phyloP scores from a whole-genome alignment of 2,113 vertebrate species.

The Clarias gariepinus region DNA sequence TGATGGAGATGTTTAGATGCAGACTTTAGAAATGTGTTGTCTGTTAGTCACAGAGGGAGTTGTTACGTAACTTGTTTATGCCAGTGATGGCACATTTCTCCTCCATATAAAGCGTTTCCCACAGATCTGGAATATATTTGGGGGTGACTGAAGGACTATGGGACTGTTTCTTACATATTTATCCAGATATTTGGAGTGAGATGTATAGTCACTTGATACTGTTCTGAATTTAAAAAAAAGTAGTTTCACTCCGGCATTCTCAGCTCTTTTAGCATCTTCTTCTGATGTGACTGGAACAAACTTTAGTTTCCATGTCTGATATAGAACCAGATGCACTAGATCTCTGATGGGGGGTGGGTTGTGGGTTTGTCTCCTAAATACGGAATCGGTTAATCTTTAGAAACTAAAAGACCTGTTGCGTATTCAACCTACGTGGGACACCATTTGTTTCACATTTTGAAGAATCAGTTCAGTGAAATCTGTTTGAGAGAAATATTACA shows the following conservation, averaged over 20 bases:
- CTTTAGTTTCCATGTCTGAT: too few relatives aligned
- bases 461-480: too few relatives aligned
- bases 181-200: background rate
- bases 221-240: background rate
- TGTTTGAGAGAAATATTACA: too few relatives aligned
- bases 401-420: too few relatives aligned
- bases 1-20: constrained; percentile 3
- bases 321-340: too few relatives aligned
- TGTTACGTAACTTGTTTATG: background rate
- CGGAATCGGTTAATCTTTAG: too few relatives aligned
- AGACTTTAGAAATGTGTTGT: background rate
- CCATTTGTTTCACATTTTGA: too few relatives aligned
- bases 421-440: too few relatives aligned
- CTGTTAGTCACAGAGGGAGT: constrained; percentile 1
- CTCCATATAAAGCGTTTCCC: background rate
- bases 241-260: background rate
- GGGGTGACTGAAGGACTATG: background rate
- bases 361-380: too few relatives aligned
- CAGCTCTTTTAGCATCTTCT: background rate
- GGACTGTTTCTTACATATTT: background rate
- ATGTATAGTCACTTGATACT: background rate
- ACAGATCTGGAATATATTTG: background rate
- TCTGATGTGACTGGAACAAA: too few relatives aligned
- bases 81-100: background rate
- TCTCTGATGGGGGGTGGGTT: too few relatives aligned